These are phyloP conservation scores for Pipa parva DNA, from an alignment of 2,113 vertebrate genomes.

Conservation along the genomic window DNA sequence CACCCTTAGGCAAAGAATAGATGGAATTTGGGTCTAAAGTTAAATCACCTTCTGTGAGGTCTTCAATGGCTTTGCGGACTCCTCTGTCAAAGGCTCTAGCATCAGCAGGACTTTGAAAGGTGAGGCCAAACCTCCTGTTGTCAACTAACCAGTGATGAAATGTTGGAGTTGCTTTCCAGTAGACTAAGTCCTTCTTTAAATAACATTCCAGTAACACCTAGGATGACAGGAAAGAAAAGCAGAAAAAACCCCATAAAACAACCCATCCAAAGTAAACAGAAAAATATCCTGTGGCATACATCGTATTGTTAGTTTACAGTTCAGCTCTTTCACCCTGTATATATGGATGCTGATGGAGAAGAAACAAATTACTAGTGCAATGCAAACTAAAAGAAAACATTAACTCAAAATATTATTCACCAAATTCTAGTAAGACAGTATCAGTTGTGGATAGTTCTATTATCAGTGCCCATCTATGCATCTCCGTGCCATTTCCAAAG, in stretches of 20 bases:
- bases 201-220: slow-evolving; percentile 96
- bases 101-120: slow-evolving; percentile 95
- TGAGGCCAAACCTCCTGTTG: slow-evolving; percentile 89
- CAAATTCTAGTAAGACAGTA: too few species aligned
- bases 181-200: slow-evolving; percentile 92
- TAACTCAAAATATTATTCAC: too few species aligned
- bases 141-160: slow-evolving; percentile 98
- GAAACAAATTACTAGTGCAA: too few species aligned
- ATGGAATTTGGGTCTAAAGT: neutral
- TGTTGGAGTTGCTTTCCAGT: slow-evolving; percentile 97
- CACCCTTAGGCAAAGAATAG: neutral
- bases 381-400: too few species aligned
- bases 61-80: slow-evolving; percentile 94
- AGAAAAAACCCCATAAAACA: neutral
- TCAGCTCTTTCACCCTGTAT: too few species aligned
- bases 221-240: neutral
- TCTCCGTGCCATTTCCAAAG: too few species aligned
- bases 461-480: too few species aligned
- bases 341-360: too few species aligned
- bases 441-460: too few species aligned
- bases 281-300: too few species aligned
- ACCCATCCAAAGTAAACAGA: neutral
- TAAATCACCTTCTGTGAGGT: slow-evolving; percentile 89
- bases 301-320: too few species aligned
- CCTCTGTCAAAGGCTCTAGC: slow-evolving; percentile 95